Conservation (phyloP, 2,797 vertebrate species). For the Rhinatrema bivittatum region DNA sequence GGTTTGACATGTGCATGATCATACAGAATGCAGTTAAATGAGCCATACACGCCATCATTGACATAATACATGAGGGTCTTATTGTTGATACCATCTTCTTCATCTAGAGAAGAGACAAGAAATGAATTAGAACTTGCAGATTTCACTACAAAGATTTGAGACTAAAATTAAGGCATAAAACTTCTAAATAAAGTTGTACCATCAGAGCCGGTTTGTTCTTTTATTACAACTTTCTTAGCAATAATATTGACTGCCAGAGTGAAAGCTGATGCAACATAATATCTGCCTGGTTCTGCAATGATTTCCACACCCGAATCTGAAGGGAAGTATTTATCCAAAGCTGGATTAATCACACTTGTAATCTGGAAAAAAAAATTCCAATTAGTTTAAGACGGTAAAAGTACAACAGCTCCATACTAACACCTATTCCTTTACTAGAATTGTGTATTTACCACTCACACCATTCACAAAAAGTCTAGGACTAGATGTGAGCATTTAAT, state of each 20-base stretch:
- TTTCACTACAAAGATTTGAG: neutral
- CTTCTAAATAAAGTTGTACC: slow-evolving; percentile 35
- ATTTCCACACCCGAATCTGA: slow-evolving; percentile 69
- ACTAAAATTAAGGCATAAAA: too few species aligned
- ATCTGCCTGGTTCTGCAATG: slow-evolving; percentile 90
- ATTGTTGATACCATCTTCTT: slow-evolving; percentile 73
- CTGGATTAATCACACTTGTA: slow-evolving; percentile 79
- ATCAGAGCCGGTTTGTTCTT: slow-evolving; percentile 77
- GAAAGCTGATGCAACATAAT: slow-evolving; percentile 91
- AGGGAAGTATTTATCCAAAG: slow-evolving; percentile 91
- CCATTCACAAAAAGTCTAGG: too few species aligned
- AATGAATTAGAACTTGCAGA: neutral
- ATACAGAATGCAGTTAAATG: slow-evolving; percentile 92
- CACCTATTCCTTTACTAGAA: neutral
- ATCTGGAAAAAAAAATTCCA: slow-evolving; percentile 54
- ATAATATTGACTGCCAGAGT: slow-evolving; percentile 92
- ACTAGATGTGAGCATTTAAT: too few species aligned
- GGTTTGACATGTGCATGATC: slow-evolving; percentile 89
- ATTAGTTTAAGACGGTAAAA: neutral
- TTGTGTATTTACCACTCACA: neutral
- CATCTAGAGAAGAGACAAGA: slow-evolving; percentile 59
- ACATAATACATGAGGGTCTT: slow-evolving; percentile 94
- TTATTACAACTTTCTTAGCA: slow-evolving; percentile 86
- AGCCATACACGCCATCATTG: slow-evolving; percentile 93
- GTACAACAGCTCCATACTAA: neutral